phyloP scores from a whole-genome alignment of 2,797 vertebrate species.

The Paramormyrops hopkinsi region DNA sequence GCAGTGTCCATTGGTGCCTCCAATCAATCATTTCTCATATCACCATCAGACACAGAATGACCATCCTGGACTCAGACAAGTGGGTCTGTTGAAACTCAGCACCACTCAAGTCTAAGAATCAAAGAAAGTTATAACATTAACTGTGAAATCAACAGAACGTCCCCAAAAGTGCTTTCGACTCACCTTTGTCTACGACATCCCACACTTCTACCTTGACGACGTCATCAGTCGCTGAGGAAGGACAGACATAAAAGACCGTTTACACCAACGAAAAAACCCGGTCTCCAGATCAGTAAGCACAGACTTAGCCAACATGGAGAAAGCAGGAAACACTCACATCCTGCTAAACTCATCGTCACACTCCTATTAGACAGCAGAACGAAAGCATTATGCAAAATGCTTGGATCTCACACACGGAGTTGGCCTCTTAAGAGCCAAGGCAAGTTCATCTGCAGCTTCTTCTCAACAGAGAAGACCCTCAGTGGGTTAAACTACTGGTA shows the following conservation, averaged over 20 bases:
- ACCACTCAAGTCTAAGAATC: background rate
- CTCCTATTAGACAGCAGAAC: background rate
- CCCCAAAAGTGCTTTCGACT: slow-evolving; percentile 27
- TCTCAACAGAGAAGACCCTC: background rate
- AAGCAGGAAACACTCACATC: background rate
- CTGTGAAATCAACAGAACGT: background rate
- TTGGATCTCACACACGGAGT: background rate
- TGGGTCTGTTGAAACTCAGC: background rate
- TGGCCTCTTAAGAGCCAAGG: background rate
- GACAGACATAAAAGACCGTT: slow-evolving; percentile 4
- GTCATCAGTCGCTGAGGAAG: slow-evolving; percentile 70
- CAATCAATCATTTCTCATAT: background rate
- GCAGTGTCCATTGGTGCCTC: background rate
- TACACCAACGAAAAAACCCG: background rate
- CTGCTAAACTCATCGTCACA: background rate
- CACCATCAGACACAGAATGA: background rate
- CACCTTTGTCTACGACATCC: slow-evolving; percentile 84
- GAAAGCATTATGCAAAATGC: background rate
- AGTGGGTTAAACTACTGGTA: background rate
- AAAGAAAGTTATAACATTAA: background rate
- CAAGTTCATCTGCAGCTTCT: background rate
- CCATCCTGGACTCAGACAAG: background rate
- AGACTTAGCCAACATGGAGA: background rate
- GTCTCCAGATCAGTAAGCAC: background rate
- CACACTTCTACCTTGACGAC: slow-evolving; percentile 82